Evolutionary conservation across 2,113 vertebrate genomes (phyloP).

Genomic region (Festucalex cinctus): DNA sequence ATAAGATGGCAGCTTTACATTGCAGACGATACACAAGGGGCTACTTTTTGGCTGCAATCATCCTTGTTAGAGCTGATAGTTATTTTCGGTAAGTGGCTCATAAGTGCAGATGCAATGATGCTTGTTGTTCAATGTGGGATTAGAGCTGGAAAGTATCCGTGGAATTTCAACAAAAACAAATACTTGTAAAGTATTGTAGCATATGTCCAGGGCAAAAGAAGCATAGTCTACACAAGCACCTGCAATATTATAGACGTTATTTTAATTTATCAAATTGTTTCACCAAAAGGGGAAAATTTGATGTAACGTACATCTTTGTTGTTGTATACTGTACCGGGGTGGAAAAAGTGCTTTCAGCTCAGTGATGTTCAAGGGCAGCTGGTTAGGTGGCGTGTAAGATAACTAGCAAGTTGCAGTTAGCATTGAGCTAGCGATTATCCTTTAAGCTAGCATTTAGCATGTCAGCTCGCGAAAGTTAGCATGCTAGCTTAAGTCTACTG

Average conservation of each 20-base stretch:
- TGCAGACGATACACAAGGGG: constrained; percentile 54
- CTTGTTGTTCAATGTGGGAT: constrained; percentile 2
- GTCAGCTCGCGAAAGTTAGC: no score
- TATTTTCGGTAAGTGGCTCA: constrained; percentile 30
- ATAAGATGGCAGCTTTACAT: constrained; percentile 55
- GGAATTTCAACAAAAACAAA: not conserved
- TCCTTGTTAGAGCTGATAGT: constrained; percentile 23
- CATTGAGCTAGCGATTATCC: no score
- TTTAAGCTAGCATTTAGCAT: no score
- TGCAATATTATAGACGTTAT: not conserved
- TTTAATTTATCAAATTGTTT: not conserved
- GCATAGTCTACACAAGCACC: not conserved
- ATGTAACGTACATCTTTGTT: not conserved
- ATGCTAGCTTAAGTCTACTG: no score
- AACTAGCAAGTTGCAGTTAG: no score
- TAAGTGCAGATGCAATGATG: constrained; percentile 20
- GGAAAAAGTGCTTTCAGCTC: no score
- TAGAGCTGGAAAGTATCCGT: not conserved
- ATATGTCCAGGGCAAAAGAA: not conserved
- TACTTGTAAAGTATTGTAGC: not conserved
- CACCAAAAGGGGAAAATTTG: not conserved
- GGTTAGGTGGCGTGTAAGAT: no score
- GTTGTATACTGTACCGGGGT: not conserved
- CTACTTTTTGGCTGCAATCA: constrained; percentile 39
- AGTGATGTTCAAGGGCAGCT: no score